Evolutionary conservation across 2,113 vertebrate species (phyloP), one percentile per base, ranked within the genome.

Genomic region (Atlantisia rogersi): DNA sequence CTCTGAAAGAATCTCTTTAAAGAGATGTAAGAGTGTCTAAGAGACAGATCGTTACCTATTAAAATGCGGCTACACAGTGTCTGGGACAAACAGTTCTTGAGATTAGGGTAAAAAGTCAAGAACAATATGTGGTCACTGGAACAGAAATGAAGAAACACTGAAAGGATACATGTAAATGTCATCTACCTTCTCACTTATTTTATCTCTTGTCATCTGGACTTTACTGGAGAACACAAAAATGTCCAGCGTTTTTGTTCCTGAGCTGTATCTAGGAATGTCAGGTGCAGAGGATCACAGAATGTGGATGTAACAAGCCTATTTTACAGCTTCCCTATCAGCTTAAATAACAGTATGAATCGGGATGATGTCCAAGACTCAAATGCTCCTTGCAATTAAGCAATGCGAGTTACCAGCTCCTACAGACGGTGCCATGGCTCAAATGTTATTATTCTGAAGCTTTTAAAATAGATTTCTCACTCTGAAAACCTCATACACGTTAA

Each of bases 301-400:
- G 22, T 76, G 78, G 76, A 58, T 84, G 62, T 76, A 81, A 94
- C 81, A 86, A 93, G 48, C 69, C 91, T 75, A 25, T 60, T 94
- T 94, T 95, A 91, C 82, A 88, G 76, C 69, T 93, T 80, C 73
- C 83, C 25, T 87, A 89, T 92, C 90, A 82, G 73, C 64, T 91
- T 86, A 86, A 81, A 81, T 75, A 78, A 56, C 80, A 62, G 59
- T 70, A 74, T 67, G 85, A 91, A 82, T 77, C 0, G 7, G 81
- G 78, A 84, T 35, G 35, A 67, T 67, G 80, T 84, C 94, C 94
- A 96, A 95, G 87, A 82, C n/a, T 75, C 74, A 77, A 79, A 62
- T 3, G 4, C 62, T 58, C 48, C 46, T 90, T 65, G 56, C 48
- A 95, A 77, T 71, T 90, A 90, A 91, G 42, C 67, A 78, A 6